Conservation (phyloP, 2,888 invertebrate species). For the Camponotus fellah region DNA sequence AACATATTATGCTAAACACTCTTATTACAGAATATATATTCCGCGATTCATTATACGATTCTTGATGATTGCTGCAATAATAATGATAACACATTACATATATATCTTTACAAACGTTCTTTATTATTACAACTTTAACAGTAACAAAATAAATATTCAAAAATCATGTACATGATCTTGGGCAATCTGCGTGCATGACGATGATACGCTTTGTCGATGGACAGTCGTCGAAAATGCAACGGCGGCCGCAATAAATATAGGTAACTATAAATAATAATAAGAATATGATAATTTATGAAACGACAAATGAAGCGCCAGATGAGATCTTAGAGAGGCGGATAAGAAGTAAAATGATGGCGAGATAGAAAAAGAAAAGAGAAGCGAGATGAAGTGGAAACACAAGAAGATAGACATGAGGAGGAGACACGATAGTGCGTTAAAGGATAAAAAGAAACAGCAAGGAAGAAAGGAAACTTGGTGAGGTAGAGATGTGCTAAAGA, state of each 20-base stretch:
- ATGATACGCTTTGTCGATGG: conserved; percentile 35
- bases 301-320: conserved; percentile 56
- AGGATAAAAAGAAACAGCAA: conserved; percentile 33
- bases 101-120: conserved; percentile 62
- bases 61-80: background rate
- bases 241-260: conserved; percentile 65
- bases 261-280: conserved; percentile 63
- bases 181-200: conserved; percentile 43
- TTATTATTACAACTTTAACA: conserved; percentile 74
- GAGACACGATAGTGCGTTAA: conserved; percentile 32
- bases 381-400: conserved; percentile 8
- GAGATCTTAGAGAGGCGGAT: conserved; percentile 38
- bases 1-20: background rate
- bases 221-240: conserved; percentile 23
- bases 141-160: conserved; percentile 65
- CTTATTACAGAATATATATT: background rate
- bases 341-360: conserved; percentile 36
- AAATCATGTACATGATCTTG: conserved; percentile 68
- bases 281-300: conserved; percentile 45
- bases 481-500: conserved; percentile 74
- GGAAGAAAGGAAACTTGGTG: conserved; percentile 63
- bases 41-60: background rate
- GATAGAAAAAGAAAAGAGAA: conserved; percentile 3
- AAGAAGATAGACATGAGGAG: conserved; percentile 27
- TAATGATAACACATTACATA: background rate